phyloP scores from a whole-genome alignment of 1,140 invertebrate genomes.

The Mercenaria mercenaria region DNA sequence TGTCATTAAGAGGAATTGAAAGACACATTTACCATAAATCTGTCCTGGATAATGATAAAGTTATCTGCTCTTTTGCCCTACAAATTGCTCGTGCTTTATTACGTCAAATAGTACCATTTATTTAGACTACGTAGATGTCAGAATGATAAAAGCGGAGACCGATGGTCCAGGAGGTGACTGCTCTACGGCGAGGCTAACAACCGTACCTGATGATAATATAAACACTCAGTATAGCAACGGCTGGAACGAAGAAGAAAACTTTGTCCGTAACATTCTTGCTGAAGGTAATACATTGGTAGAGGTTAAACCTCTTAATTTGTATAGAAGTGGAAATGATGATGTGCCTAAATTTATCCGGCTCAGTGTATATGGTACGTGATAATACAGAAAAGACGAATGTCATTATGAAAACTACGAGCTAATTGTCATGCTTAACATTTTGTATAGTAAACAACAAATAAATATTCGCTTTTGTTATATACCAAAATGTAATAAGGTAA shows the following conservation, averaged over 20 bases:
- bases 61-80: too few species aligned
- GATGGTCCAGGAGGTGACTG: neutral
- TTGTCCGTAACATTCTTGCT: neutral
- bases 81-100: constrained; percentile 1
- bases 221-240: neutral
- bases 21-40: too few species aligned
- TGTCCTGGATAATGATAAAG: too few species aligned
- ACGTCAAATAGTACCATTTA: neutral
- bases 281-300: neutral
- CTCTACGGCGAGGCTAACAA: neutral
- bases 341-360: constrained; percentile 1
- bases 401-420: too few species aligned
- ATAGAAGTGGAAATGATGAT: neutral
- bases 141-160: neutral
- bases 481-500: too few species aligned
- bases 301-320: neutral
- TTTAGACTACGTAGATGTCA: constrained; percentile 16
- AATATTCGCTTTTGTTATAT: too few species aligned
- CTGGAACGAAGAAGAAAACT: neutral
- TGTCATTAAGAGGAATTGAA: too few species aligned
- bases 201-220: neutral
- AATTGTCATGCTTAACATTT: too few species aligned
- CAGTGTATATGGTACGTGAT: neutral
- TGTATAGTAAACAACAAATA: too few species aligned
- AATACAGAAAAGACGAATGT: too few species aligned